Conservation (phyloP, 2,113 vertebrate genomes). For the Oenanthe oenanthe region DNA sequence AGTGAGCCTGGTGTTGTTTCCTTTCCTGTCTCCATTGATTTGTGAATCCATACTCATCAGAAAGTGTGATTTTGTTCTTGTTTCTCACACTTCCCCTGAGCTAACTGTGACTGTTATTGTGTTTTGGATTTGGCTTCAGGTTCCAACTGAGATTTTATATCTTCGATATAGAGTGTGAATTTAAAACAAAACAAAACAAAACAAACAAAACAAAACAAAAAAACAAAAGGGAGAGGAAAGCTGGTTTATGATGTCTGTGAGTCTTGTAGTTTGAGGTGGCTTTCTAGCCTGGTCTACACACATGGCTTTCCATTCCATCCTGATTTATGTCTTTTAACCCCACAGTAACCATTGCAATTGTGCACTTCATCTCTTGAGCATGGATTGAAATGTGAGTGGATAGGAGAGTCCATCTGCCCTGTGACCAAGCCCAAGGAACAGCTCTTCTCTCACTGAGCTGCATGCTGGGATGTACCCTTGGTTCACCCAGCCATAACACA, state of each 20-base stretch:
- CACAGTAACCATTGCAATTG: neutral
- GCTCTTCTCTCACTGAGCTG: neutral
- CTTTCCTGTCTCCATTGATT: neutral
- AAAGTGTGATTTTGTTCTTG: neutral
- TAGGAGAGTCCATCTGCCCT: neutral
- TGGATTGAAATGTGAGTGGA: neutral
- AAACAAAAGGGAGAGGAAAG: accelerated
- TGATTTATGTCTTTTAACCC: neutral
- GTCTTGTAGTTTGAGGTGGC: neutral
- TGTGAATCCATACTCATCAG: neutral
- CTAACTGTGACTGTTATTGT: neutral
- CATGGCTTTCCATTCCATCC: neutral
- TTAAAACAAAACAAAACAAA: neutral
- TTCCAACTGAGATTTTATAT: constrained; percentile 18
- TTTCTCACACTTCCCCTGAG: neutral
- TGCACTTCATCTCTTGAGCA: neutral
- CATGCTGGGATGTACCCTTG: neutral
- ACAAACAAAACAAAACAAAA: no score
- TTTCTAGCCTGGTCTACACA: neutral
- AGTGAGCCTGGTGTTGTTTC: neutral
- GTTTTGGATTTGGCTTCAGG: constrained; percentile 7
- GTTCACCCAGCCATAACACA: neutral
- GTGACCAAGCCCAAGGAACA: neutral
- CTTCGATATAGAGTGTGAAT: neutral
- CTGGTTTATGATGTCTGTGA: neutral